A percentile compares a stretch with the other conserved stretches of the same genome.
Conservation (phyloP, 2,113 vertebrate genomes). For the Scomber colias region DNA sequence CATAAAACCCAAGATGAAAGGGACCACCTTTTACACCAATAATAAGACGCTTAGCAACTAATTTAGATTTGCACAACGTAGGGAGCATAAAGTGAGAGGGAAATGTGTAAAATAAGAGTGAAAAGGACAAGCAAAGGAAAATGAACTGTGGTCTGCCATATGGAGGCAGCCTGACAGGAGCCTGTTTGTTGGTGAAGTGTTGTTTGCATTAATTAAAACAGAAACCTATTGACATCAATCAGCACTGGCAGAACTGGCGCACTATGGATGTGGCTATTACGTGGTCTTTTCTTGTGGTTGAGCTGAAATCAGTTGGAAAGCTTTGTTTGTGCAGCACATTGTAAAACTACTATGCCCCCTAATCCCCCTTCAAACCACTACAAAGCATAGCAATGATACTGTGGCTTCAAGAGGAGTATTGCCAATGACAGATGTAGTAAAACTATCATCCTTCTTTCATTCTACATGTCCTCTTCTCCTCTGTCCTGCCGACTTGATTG, state of each 20-base stretch:
- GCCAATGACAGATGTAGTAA: conserved; percentile 47
- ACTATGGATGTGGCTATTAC: conserved; percentile 7
- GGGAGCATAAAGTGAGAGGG: neutral
- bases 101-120: neutral
- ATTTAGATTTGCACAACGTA: conserved; percentile 15
- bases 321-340: conserved; percentile 51
- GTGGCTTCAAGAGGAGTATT: conserved; percentile 57
- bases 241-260: neutral
- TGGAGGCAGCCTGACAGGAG: neutral
- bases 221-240: conserved; percentile 35
- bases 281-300: conserved; percentile 48
- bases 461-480: neutral
- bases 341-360: conserved; percentile 13
- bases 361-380: conserved; percentile 46
- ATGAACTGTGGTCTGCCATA: neutral
- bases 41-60: conserved; percentile 29
- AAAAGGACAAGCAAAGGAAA: neutral
- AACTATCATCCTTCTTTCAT: conserved; percentile 36
- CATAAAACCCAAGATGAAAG: conserved; percentile 63
- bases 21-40: conserved; percentile 16
- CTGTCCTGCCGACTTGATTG: conserved; percentile 13
- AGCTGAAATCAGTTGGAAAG: conserved; percentile 54
- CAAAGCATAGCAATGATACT: conserved; percentile 48
- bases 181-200: neutral
- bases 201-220: conserved; percentile 31